Conservation (phyloP, 2,113 vertebrate species). For the Psittacula cyanocephala region DNA sequence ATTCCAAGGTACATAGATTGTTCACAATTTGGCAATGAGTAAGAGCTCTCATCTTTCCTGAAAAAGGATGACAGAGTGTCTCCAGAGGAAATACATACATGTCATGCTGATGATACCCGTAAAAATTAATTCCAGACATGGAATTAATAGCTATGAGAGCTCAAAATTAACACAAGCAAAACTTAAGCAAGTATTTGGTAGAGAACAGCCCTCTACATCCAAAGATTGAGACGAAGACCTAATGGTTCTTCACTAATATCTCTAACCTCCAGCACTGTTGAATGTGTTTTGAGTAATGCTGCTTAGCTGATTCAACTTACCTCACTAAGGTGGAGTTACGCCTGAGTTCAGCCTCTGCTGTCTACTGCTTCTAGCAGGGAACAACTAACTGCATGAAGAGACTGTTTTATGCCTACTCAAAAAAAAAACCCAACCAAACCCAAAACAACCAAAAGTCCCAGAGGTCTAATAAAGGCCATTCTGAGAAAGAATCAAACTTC, state of each 20-base stretch:
- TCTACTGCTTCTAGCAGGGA: neutral
- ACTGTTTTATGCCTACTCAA: neutral
- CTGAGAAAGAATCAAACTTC: neutral
- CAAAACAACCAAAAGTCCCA: neutral
- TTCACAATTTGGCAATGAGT: neutral
- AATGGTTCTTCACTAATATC: neutral
- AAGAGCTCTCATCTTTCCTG: neutral
- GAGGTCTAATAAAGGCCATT: neutral
- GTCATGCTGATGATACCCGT: neutral
- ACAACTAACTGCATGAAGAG: neutral
- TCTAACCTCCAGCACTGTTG: neutral
- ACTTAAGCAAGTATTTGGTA: neutral
- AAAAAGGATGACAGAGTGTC: neutral
- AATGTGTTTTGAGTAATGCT: neutral
- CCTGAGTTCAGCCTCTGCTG: neutral
- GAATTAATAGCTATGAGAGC: neutral
- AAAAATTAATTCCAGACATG: neutral
- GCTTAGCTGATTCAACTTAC: neutral
- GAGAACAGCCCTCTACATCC: neutral
- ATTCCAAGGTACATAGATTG: neutral
- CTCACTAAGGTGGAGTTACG: neutral
- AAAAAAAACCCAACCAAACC: neutral
- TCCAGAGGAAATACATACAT: neutral
- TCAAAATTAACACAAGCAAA: neutral
- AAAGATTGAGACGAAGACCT: neutral